A percentile compares a stretch with the other conserved stretches of the same genome.
Conservation (phyloP, 2,888 invertebrate species). For the Phragmatobia fuliginosa region DNA sequence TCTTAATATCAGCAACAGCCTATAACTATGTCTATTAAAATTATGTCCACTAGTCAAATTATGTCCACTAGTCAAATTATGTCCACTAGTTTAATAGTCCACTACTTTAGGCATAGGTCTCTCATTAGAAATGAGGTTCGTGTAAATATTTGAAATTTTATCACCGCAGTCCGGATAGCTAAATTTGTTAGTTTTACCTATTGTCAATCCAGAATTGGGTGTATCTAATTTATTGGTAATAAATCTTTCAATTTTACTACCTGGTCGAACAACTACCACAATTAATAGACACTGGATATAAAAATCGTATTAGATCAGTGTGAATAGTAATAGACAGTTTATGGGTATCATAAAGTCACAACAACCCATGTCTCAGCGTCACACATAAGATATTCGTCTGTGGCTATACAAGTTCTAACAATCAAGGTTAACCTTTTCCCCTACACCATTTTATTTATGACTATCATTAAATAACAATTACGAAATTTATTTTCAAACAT, state of each 20-base stretch:
- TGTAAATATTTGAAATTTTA: too few relatives aligned
- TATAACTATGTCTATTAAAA: too few relatives aligned
- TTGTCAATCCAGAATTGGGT: conserved; percentile 56
- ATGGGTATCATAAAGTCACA: conserved; percentile 72
- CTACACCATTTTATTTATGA: conserved; percentile 54
- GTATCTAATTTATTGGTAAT: conserved; percentile 67
- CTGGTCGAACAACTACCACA: conserved; percentile 71
- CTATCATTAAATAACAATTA: conserved; percentile 57
- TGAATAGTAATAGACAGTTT: conserved; percentile 77
- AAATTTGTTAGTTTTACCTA: conserved; percentile 49
- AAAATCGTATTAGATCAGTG: conserved; percentile 77
- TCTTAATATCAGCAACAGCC: too few relatives aligned
- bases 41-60: too few relatives aligned
- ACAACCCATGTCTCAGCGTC: conserved; percentile 70
- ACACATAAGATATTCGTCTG: conserved; percentile 58
- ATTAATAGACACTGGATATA: conserved; percentile 75
- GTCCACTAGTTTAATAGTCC: too few relatives aligned
- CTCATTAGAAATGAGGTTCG: too few relatives aligned
- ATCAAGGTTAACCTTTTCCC: conserved; percentile 55
- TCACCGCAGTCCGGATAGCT: conserved; percentile 19
- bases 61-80: too few relatives aligned
- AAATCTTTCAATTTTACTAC: conserved; percentile 73
- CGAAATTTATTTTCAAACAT: conserved; percentile 46
- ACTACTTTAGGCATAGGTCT: too few relatives aligned
- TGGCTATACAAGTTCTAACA: conserved; percentile 46